Evolutionary conservation across 2,797 vertebrate genomes (phyloP).

Genomic region (Leontocebus nigricollis): DNA sequence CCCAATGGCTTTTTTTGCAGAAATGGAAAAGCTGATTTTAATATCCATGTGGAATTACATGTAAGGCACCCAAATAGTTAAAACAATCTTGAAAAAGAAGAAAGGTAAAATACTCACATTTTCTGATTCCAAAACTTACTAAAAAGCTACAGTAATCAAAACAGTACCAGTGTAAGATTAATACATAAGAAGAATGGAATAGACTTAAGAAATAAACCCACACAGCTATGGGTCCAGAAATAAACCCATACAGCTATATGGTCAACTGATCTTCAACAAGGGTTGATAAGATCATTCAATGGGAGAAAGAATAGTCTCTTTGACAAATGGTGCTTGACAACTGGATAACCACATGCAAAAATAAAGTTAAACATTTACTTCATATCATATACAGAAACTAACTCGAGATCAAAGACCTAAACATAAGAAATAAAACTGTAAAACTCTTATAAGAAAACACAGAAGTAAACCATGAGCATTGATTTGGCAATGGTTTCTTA

Average conservation of each 20-base stretch:
- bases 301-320: background rate
- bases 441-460: background rate
- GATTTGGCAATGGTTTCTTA: background rate
- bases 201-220: background rate
- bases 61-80: background rate
- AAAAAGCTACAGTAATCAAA: slow-evolving; percentile 11
- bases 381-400: background rate
- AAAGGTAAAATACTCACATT: background rate
- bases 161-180: background rate
- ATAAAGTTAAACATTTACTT: background rate
- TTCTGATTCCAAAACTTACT: background rate
- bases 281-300: background rate
- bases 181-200: background rate
- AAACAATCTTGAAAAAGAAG: slow-evolving; percentile 24
- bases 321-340: background rate
- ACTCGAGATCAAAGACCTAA: slow-evolving; percentile 7
- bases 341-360: background rate
- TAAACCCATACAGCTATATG: background rate
- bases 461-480: background rate
- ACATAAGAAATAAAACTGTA: slow-evolving; percentile 4
- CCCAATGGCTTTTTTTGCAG: slow-evolving; percentile 5
- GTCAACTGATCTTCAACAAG: background rate
- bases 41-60: background rate
- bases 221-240: background rate
- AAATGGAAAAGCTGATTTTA: background rate